Conservation (phyloP, 2,797 vertebrate genomes). For the Scomberomorus guttatus region DNA sequence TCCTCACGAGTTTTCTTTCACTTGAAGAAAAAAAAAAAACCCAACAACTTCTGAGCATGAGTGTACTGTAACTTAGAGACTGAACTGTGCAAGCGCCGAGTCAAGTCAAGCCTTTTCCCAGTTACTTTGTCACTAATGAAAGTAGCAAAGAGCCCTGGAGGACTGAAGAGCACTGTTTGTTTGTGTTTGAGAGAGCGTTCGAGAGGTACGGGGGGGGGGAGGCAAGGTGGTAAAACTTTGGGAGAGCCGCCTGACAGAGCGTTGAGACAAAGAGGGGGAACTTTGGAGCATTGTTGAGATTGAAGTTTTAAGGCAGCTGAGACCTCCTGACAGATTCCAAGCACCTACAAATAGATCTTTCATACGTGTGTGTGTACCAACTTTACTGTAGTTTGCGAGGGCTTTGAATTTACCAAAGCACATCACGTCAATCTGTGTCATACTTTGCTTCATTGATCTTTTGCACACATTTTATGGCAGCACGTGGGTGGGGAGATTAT, state of each 20-base stretch:
- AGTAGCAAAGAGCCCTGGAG: conserved; percentile 85
- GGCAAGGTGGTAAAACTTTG: conserved; percentile 84
- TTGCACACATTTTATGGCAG: conserved; percentile 69
- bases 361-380: conserved; percentile 82
- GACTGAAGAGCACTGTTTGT: conserved; percentile 81
- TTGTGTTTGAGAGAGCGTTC: conserved; percentile 82
- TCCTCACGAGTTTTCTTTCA: conserved; percentile 71
- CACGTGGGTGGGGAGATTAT: conserved; percentile 73
- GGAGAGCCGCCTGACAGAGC: conserved; percentile 84
- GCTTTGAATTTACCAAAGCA: conserved; percentile 83
- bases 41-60: conserved; percentile 71
- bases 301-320: conserved; percentile 84
- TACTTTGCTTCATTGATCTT: conserved; percentile 75
- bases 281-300: conserved; percentile 81
- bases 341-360: conserved; percentile 85
- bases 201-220: conserved; percentile 56
- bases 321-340: conserved; percentile 84
- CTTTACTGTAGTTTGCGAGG: conserved; percentile 77
- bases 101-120: conserved; percentile 79
- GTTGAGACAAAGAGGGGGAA: conserved; percentile 69
- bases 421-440: conserved; percentile 83
- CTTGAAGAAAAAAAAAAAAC: conserved; percentile 61
- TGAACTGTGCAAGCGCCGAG: conserved; percentile 71
- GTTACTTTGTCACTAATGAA: conserved; percentile 87
- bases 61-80: conserved; percentile 78